phyloP scores from a whole-genome alignment of 2,888 invertebrate species.

The Trissolcus brochymenae region DNA sequence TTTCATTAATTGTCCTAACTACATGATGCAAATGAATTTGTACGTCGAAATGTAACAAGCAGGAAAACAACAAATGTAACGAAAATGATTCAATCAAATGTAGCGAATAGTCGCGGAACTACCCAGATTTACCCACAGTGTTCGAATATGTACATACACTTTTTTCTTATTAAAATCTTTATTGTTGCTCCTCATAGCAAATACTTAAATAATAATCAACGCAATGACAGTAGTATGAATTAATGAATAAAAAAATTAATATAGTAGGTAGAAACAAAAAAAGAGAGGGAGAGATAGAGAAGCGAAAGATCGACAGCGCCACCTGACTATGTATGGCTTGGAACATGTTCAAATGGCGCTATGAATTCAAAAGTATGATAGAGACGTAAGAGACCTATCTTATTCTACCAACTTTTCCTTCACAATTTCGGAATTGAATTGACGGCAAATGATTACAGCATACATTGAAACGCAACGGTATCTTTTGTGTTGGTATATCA shows the following conservation, averaged over 20 bases:
- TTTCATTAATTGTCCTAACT: constrained; percentile 33
- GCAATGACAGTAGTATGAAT: constrained; percentile 47
- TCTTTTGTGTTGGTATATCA: constrained; percentile 19
- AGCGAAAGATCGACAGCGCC: not conserved
- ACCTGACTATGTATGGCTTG: constrained; percentile 4
- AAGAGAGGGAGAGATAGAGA: constrained; percentile 1
- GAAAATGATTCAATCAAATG: constrained; percentile 4
- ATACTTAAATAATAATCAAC: constrained; percentile 72
- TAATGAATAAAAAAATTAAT: constrained; percentile 58
- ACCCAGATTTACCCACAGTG: constrained; percentile 47
- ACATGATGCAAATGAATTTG: constrained; percentile 17
- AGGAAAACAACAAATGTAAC: constrained; percentile 17
- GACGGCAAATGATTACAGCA: constrained; percentile 28
- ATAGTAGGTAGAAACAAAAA: constrained; percentile 1
- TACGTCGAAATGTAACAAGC: constrained; percentile 13
- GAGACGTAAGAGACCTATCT: constrained; percentile 22
- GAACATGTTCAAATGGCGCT: constrained; percentile 10
- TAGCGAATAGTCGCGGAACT: constrained; percentile 36
- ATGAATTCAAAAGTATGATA: not conserved
- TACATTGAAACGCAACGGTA: constrained; percentile 32
- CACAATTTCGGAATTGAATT: constrained; percentile 15
- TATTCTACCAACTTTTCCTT: constrained; percentile 19
- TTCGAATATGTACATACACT: constrained; percentile 55
- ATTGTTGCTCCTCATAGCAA: constrained; percentile 69
- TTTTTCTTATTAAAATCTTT: constrained; percentile 70